phyloP scores from a whole-genome alignment of 2,113 vertebrate species.

The Ranitomeya variabilis region DNA sequence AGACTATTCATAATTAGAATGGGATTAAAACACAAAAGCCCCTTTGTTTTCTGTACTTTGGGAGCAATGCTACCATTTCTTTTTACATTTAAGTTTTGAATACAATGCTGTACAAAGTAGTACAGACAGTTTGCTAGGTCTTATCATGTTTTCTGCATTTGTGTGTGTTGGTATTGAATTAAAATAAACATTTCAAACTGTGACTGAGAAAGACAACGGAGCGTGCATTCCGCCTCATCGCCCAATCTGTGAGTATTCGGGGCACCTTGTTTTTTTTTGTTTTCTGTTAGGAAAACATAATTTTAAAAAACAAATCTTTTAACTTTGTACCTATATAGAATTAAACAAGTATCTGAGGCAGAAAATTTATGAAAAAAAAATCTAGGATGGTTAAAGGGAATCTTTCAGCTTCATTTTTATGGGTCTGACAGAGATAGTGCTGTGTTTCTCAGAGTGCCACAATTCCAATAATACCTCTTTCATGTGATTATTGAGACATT shows the following conservation, averaged over 20 bases:
- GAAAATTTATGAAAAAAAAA: too few species aligned
- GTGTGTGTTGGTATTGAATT: background rate
- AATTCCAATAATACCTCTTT: too few species aligned
- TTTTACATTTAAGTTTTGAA: background rate
- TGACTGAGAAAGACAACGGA: background rate
- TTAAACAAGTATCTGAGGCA: too few species aligned
- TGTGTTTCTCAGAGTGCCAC: too few species aligned
- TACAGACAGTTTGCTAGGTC: background rate
- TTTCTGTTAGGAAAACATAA: too few species aligned
- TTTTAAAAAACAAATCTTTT: too few species aligned
- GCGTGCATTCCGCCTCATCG: background rate
- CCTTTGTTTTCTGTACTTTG: constrained; percentile 17
- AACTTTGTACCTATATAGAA: too few species aligned
- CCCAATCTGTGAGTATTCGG: background rate
- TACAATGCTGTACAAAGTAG: background rate
- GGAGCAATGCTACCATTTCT: background rate
- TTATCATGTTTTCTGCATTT: background rate
- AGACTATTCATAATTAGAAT: background rate
- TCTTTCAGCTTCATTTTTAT: too few species aligned
- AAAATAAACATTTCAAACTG: background rate
- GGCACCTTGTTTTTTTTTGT: background rate
- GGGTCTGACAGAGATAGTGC: too few species aligned
- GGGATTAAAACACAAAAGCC: background rate
- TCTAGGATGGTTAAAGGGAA: too few species aligned
- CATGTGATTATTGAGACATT: too few species aligned